A percentile compares a stretch with the other conserved stretches of the same genome.
phyloP scores from a whole-genome alignment of 2,113 vertebrate species.

The Gorsachius goisagi region DNA sequence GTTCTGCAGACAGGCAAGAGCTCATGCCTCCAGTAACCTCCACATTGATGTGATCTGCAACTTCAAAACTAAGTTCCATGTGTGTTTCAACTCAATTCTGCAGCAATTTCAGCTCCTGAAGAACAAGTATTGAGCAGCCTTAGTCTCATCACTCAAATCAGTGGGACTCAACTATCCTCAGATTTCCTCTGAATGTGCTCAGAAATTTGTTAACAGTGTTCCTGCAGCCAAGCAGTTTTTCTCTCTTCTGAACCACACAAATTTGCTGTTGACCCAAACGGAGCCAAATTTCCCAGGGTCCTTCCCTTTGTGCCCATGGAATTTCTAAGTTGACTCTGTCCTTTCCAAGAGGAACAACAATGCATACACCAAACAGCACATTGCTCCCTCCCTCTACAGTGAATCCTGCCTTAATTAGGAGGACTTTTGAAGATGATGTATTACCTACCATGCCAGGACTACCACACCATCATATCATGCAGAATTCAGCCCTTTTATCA shows the following conservation, averaged over 20 bases:
- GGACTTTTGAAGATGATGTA: not conserved
- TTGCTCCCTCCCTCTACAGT: not conserved
- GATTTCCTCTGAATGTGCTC: not conserved
- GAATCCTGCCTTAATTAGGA: not conserved
- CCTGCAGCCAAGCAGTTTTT: not conserved
- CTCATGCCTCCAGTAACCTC: not conserved
- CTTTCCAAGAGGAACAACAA: not conserved
- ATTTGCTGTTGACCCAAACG: not conserved
- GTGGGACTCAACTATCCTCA: not conserved
- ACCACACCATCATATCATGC: not conserved
- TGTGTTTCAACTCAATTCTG: not conserved
- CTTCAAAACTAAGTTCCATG: not conserved
- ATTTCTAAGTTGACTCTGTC: not conserved
- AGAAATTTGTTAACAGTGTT: not conserved
- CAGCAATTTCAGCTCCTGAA: not conserved
- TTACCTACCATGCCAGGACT: not conserved
- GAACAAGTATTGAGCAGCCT: not conserved
- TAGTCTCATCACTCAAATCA: not conserved
- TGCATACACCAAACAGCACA: not conserved
- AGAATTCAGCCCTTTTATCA: not conserved
- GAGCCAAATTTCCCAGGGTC: not conserved
- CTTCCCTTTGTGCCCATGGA: not conserved
- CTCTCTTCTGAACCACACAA: not conserved
- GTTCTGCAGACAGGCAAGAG: not conserved
- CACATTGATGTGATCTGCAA: accelerated